Evolutionary conservation across 2,113 vertebrate genomes (phyloP).

Genomic region (Martes martes): DNA sequence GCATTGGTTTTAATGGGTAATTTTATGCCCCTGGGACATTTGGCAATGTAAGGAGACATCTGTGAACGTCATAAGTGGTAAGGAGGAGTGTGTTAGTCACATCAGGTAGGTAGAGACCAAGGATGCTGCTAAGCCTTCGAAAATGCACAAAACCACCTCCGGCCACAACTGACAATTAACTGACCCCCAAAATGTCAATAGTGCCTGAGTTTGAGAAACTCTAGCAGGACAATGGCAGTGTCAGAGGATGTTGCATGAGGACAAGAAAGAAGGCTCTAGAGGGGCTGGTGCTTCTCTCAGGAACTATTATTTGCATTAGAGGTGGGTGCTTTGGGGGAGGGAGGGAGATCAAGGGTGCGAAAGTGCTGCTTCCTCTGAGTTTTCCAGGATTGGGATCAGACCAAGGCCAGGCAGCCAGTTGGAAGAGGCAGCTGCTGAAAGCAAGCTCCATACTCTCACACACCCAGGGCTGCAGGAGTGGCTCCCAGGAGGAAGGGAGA

Average conservation of each 20-base stretch:
- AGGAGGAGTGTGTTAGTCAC: background rate
- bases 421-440: background rate
- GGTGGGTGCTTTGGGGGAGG: background rate
- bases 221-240: background rate
- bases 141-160: too few relatives aligned
- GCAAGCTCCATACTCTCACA: fast-evolving
- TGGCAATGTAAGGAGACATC: background rate
- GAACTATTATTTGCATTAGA: background rate
- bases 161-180: background rate
- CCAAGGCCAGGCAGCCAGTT: background rate
- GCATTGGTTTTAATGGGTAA: background rate
- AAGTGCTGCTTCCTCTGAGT: background rate
- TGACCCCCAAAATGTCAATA: background rate
- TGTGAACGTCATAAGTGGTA: background rate
- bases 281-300: background rate
- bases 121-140: background rate
- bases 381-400: too few relatives aligned
- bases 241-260: background rate
- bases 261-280: background rate
- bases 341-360: too few relatives aligned
- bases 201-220: background rate
- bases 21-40: background rate
- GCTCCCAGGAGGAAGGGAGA: background rate
- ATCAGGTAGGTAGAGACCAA: background rate
- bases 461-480: background rate